phyloP scores from a whole-genome alignment of 2,888 invertebrate genomes.

The Marronus borbonicus region DNA sequence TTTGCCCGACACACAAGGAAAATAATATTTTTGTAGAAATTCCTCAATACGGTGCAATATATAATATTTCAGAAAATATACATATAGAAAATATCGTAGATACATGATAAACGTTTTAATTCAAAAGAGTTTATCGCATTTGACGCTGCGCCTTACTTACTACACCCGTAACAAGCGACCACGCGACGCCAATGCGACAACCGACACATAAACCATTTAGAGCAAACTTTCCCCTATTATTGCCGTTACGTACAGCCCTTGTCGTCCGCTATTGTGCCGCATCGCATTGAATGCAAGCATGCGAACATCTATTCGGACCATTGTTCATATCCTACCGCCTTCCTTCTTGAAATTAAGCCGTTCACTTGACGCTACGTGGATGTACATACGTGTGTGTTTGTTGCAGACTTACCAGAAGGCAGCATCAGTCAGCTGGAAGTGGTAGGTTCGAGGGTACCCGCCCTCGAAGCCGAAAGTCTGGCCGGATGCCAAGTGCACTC shows the following conservation, averaged over 20 bases:
- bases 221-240: constrained; percentile 15
- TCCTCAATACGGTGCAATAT: too few relatives aligned
- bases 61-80: too few relatives aligned
- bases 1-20: too few relatives aligned
- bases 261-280: neutral
- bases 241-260: neutral
- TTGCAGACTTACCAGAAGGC: constrained; percentile 85
- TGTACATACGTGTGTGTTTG: constrained; percentile 53
- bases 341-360: constrained; percentile 31
- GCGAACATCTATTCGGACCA: neutral
- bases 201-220: constrained; percentile 11
- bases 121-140: neutral
- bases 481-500: constrained; percentile 85
- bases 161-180: neutral
- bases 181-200: constrained; percentile 13
- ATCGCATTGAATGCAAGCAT: constrained; percentile 14
- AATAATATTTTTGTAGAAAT: too few relatives aligned
- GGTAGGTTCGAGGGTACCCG: constrained; percentile 85
- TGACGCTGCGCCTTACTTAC: neutral
- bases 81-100: too few relatives aligned
- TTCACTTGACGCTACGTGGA: constrained; percentile 28
- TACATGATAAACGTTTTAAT: too few relatives aligned
- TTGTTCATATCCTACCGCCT: neutral
- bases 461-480: constrained; percentile 86
- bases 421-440: constrained; percentile 88